These are phyloP conservation scores for Botia almorhae DNA, from an alignment of 2,797 vertebrate genomes.

Conservation along the genomic window DNA sequence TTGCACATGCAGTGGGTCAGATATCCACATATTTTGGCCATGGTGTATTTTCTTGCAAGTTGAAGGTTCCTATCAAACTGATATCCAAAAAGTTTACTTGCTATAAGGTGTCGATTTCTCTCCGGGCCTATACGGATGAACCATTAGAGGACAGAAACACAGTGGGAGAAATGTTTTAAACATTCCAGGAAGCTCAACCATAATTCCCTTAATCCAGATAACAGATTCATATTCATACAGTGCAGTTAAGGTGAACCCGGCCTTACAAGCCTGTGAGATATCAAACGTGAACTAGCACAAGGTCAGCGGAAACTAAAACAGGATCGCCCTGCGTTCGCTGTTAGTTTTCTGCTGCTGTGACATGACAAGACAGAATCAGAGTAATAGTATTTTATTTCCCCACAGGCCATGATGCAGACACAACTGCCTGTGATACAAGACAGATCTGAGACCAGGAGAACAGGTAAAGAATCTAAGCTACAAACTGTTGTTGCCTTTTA, in stretches of 20 bases:
- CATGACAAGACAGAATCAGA: constrained; percentile 49
- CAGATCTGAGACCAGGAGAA: constrained; percentile 73
- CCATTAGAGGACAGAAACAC: not conserved
- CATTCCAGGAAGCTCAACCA: not conserved
- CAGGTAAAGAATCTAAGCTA: constrained; percentile 61
- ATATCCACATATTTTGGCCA: not conserved
- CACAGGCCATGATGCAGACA: constrained; percentile 29
- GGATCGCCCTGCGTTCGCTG: constrained; percentile 3
- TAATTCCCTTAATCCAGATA: constrained; percentile 38
- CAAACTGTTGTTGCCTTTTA: constrained; percentile 30
- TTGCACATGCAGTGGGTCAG: no score
- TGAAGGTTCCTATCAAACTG: not conserved
- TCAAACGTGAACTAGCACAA: constrained; percentile 14
- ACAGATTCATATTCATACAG: constrained; percentile 27
- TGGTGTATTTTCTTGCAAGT: not conserved
- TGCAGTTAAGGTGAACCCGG: constrained; percentile 18
- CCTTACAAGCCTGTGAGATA: not conserved
- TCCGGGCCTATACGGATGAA: not conserved
- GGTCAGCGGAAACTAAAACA: constrained; percentile 35
- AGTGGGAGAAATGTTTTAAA: constrained; percentile 3
- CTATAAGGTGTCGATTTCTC: not conserved
- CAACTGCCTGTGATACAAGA: constrained; percentile 61
- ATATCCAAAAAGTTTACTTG: not conserved
- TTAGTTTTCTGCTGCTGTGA: constrained; percentile 29
- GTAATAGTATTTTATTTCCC: constrained; percentile 46